A percentile compares a stretch with the other conserved stretches of the same genome.
Evolutionary conservation across 1,140 invertebrate species (phyloP).

Genomic region (Brachionus paranguensis): DNA sequence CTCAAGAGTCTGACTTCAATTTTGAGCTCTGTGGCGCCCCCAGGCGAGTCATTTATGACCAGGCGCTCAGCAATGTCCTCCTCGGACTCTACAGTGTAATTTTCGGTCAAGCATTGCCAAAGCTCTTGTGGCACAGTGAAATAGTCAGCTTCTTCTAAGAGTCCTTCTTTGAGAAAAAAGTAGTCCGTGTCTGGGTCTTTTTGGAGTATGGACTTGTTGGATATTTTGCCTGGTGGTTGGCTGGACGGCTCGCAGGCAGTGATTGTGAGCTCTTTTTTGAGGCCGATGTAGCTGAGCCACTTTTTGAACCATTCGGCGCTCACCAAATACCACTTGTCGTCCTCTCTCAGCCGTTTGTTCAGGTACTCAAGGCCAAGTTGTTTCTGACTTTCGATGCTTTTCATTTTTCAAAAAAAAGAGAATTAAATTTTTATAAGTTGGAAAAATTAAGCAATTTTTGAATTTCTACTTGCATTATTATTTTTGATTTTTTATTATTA

Average conservation of each 20-base stretch:
- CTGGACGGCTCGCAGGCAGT: background rate
- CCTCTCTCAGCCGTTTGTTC: background rate
- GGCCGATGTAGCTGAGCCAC: background rate
- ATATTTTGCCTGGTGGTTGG: background rate
- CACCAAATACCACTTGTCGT: conserved; percentile 24
- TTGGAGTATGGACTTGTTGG: background rate
- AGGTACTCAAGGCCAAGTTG: conserved; percentile 17
- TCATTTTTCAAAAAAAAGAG: background rate
- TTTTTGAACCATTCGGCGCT: conserved; percentile 9
- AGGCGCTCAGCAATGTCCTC: background rate
- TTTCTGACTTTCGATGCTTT: conserved; percentile 15
- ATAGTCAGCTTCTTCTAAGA: background rate
- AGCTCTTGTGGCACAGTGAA: conserved; percentile 1
- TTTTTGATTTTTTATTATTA: background rate
- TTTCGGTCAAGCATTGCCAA: background rate
- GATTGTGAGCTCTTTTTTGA: background rate
- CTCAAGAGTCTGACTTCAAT: conserved; percentile 2
- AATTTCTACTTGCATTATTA: background rate
- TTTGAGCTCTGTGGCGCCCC: background rate
- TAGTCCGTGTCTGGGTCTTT: background rate
- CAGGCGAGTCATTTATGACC: background rate
- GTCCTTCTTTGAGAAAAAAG: background rate
- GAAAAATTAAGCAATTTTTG: background rate
- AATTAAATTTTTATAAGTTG: background rate
- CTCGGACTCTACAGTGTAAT: background rate